A percentile compares a stretch with the other conserved stretches of the same genome.
Conservation (phyloP, 2,888 invertebrate genomes). For the Cryptocephalus moraei region DNA sequence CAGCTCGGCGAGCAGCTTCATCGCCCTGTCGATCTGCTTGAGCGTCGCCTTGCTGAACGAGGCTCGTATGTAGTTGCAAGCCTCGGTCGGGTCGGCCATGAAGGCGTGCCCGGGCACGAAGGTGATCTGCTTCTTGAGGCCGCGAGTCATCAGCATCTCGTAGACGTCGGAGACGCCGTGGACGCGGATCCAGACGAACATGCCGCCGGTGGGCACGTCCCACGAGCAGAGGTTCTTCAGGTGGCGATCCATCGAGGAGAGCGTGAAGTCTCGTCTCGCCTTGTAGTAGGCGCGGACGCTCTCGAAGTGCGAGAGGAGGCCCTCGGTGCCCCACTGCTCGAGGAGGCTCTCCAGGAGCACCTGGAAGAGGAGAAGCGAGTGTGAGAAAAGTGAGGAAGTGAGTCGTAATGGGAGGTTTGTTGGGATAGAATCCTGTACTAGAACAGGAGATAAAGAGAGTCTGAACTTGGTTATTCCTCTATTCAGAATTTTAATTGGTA, state of each 20-base stretch:
- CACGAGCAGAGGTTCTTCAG: slow-evolving; percentile 55
- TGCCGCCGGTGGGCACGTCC: slow-evolving; percentile 57
- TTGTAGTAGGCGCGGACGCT: slow-evolving; percentile 53
- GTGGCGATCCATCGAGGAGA: slow-evolving; percentile 48
- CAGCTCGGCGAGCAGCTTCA: slow-evolving; percentile 47
- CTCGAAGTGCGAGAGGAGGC: slow-evolving; percentile 49
- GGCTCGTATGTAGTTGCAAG: slow-evolving; percentile 58
- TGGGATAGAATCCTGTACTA: no score
- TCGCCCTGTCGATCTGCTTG: slow-evolving; percentile 54
- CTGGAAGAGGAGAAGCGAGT: no score
- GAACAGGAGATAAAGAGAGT: no score
- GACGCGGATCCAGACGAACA: slow-evolving; percentile 71
- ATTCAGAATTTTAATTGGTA: no score
- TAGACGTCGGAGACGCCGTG: slow-evolving; percentile 58
- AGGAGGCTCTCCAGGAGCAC: slow-evolving; percentile 47
- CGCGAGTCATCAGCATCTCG: slow-evolving; percentile 61
- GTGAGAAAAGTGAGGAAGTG: no score
- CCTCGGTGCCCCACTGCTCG: slow-evolving; percentile 48
- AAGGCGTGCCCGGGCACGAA: slow-evolving; percentile 69
- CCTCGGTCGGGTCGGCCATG: slow-evolving; percentile 48
- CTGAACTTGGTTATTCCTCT: no score
- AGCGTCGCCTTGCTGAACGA: slow-evolving; percentile 59
- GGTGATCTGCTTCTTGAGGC: slow-evolving; percentile 55
- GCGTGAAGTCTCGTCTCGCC: slow-evolving; percentile 50
- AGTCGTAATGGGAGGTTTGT: no score